Evolutionary conservation across 2,113 vertebrate genomes (phyloP).

Genomic region (Eudyptes chrysolophus): DNA sequence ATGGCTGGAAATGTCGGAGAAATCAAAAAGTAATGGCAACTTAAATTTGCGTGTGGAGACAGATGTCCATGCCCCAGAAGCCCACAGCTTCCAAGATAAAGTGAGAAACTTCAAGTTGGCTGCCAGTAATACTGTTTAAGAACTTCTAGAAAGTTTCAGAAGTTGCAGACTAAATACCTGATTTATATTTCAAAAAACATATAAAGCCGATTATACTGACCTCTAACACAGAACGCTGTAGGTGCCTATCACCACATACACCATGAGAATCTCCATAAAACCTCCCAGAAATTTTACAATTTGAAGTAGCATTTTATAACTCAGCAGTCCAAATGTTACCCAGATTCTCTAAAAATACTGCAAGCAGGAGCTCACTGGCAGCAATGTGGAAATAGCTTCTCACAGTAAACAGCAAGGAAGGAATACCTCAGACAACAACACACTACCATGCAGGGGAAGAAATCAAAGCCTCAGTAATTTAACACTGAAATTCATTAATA

Average conservation of each 20-base stretch:
- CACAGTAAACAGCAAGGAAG: background rate
- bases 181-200: background rate
- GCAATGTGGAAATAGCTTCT: background rate
- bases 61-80: background rate
- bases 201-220: background rate
- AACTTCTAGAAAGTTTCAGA: background rate
- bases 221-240: background rate
- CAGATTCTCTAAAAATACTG: background rate
- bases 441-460: background rate
- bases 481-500: background rate
- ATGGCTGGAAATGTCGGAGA: background rate
- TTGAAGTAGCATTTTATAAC: background rate
- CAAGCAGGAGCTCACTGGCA: background rate
- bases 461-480: background rate
- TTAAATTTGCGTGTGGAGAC: background rate
- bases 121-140: background rate
- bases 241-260: background rate
- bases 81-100: background rate
- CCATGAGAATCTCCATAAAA: background rate
- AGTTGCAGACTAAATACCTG: background rate
- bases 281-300: background rate
- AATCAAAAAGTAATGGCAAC: background rate
- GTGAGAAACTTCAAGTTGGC: background rate
- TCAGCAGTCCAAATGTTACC: background rate
- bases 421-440: background rate